A percentile compares a stretch with the other conserved stretches of the same genome.
Evolutionary conservation across 2,888 invertebrate genomes (phyloP).

Genomic region (Monochamus alternatus): DNA sequence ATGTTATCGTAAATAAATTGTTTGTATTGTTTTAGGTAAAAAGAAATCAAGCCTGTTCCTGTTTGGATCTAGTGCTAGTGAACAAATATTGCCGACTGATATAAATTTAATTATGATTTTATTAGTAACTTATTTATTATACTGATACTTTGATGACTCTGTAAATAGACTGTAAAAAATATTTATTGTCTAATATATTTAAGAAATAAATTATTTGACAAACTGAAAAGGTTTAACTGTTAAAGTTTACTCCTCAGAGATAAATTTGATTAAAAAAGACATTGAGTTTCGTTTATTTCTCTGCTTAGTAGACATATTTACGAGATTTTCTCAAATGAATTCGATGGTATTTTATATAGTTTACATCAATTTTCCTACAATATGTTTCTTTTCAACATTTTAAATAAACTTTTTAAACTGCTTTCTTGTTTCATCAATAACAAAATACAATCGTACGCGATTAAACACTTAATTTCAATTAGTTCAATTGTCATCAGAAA

Average conservation of each 20-base stretch:
- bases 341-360: too few species aligned
- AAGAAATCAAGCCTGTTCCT: conserved; percentile 46
- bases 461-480: too few species aligned
- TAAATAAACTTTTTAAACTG: too few species aligned
- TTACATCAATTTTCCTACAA: too few species aligned
- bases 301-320: neutral
- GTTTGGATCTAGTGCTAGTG: conserved; percentile 38
- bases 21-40: conserved; percentile 45
- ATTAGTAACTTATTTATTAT: conserved; percentile 37
- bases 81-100: conserved; percentile 29
- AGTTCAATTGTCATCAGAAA: too few species aligned
- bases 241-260: neutral
- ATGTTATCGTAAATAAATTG: neutral
- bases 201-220: conserved; percentile 23
- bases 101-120: conserved; percentile 29
- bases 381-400: too few species aligned
- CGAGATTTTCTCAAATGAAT: neutral
- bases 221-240: neutral
- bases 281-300: too few species aligned
- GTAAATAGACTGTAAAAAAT: conserved; percentile 27
- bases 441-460: too few species aligned
- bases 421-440: too few species aligned
- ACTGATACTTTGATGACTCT: conserved; percentile 19
- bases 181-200: conserved; percentile 25
- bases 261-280: too few species aligned